Conservation (phyloP, 1,140 invertebrate species). For the Dermatophagoides farinae region DNA sequence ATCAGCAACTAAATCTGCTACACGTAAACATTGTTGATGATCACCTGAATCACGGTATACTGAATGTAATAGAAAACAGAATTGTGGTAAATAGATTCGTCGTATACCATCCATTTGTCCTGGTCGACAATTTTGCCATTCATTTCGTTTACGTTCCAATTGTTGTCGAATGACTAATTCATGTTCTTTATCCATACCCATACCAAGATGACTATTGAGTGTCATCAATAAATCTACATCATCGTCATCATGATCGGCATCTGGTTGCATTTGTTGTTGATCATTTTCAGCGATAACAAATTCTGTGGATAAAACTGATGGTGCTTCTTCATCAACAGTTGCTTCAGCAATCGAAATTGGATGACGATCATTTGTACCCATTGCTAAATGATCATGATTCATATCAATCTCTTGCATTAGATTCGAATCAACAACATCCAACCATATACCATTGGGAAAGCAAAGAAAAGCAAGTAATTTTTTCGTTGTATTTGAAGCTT, state of each 20-base stretch:
- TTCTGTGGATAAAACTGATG: no score
- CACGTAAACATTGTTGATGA: constrained; percentile 42
- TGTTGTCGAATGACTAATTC: not conserved
- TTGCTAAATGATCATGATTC: not conserved
- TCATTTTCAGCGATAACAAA: no score
- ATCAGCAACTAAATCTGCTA: constrained; percentile 53
- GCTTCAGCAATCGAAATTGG: not conserved
- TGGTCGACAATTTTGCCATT: constrained; percentile 19
- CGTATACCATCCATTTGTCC: constrained; percentile 50
- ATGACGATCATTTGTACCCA: not conserved
- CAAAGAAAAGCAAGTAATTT: constrained; percentile 66
- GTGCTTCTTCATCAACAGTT: not conserved
- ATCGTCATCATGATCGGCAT: no score
- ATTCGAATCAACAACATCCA: constrained; percentile 36
- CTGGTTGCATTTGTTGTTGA: no score
- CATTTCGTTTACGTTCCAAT: not conserved
- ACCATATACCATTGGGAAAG: constrained; percentile 73
- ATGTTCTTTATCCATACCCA: not conserved
- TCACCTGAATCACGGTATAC: constrained; percentile 52
- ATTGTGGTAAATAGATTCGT: constrained; percentile 51
- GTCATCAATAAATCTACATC: no score
- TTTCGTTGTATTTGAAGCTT: constrained; percentile 47
- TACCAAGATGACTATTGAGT: no score
- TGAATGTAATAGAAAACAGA: constrained; percentile 51
- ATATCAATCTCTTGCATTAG: not conserved